Evolutionary conservation across 1,140 invertebrate species (phyloP), one percentile per base, ranked within the genome.

Genomic region (Popillia japonica): DNA sequence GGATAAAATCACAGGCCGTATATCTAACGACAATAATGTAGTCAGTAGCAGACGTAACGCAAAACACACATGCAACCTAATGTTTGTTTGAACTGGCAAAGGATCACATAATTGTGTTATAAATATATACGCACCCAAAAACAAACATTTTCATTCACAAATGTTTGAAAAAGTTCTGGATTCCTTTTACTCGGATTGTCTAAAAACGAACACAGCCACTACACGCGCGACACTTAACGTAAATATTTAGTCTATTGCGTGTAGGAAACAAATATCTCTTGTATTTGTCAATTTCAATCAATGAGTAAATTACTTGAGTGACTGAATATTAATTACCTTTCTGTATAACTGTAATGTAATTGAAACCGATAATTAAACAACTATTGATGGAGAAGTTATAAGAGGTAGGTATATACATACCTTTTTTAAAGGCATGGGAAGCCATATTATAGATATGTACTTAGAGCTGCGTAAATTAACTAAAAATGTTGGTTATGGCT

Each of bases 101-200:
- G 27, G 20, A 68, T 68, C 61, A 68, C 48, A 55, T 55, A 55
- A 55, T 55, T 55, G 48, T 55, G 48, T 68, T 68, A 68, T 68
- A 68, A 68, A 68, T 68, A 68, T 68, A 27, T 68, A 34, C 22
- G 61, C 61, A 68, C 8, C 27, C 17, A 68, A 68, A 68, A 68
- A 68, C 61, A 68, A 68, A 68, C 61, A 68, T 22, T 68, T 68
- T 34, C 61, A 68, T 68, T 68, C 61, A 68, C 22, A 27, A 68
- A 68, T 34, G 61, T 68, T 55, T 68, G 61, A 68, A 68, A 68
- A 68, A 68, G 20, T 27, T 68, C 61, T 10, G 10, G 27, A 68
- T 68, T 68, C 22, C 61, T 68, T 68, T 68, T 68, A 68, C 61
- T 27, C 0, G 61, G 11, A 68, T 68, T 68, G 61, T 68, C 61